Base-by-base conservation (phyloP, 2,888 invertebrate species). In the Drosophila tripunctata region DNA sequence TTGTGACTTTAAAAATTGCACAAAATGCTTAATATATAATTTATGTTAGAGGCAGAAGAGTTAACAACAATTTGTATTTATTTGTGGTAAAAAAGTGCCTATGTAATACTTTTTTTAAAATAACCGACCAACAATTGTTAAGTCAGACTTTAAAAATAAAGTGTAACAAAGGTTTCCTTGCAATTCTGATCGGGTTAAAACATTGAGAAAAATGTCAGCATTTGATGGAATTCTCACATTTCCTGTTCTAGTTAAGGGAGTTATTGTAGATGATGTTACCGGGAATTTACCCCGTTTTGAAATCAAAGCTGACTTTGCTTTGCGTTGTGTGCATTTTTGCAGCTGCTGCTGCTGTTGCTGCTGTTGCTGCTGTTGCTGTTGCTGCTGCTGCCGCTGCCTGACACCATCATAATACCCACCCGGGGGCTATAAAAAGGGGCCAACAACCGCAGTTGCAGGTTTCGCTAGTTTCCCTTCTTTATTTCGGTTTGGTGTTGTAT, bases 361-460 rank as follows among this genome's bases (percentile, higher is more conserved):
- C 70, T 66, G 62, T n/a, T 7, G 35, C 31, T 27, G 27, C 38
- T 70, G 70, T 70, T 66, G 72, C 66, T 67, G 67, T 19, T 7
- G 35, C 31, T 27, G 27, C 38, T 27, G 24, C 31, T 63, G 68
- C 68, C 64, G 70, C 70, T 66, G 62, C 44, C 72, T 72, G 72
- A 71, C 71, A 71, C 71, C 67, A 62, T 51, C 71, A 63, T 67
- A 72, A 72, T 72, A 56, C 51, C 55, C 67, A 52, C 57, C 67
- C 68, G 56, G 62, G 63, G 51, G 75, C 67, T 57, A 56, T 72
- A 58, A 81, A 70, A 73, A 65, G 80, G 80, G 80, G 79, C 78
- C 79, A 80, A 80, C 83, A 80, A 80, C 83, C 83, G 80, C 79
- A 73, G 65, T 71, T 57, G 47, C 35, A 47, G 48, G 45, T 47